phyloP scores from a whole-genome alignment of 2,113 vertebrate genomes.

The Boleophthalmus pectinirostris region DNA sequence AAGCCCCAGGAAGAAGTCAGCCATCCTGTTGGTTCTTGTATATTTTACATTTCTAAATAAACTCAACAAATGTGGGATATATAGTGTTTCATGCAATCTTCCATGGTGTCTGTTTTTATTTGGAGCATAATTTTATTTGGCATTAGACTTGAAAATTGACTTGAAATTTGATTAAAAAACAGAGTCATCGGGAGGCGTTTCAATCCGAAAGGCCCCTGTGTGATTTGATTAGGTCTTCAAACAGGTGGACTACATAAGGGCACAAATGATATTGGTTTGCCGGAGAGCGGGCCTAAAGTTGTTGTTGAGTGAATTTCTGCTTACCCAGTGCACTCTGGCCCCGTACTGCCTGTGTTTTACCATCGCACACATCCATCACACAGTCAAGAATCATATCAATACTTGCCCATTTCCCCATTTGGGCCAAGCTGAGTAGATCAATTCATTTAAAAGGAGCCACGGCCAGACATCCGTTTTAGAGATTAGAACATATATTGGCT shows the following conservation, averaged over 20 bases:
- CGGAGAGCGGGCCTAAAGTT: conserved; percentile 35
- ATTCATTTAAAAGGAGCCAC: conserved; percentile 85
- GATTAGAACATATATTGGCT: conserved; percentile 86
- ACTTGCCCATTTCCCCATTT: conserved; percentile 81
- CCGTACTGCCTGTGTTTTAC: conserved; percentile 71
- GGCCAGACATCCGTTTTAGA: conserved; percentile 85
- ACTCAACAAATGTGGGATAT: background rate
- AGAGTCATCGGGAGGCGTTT: conserved; percentile 14
- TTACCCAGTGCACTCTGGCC: conserved; percentile 47
- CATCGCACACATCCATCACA: conserved; percentile 78
- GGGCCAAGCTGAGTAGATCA: conserved; percentile 77
- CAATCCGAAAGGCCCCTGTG: conserved; percentile 15
- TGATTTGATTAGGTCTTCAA: conserved; percentile 26
- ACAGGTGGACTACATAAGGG: conserved; percentile 33
- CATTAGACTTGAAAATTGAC: background rate
- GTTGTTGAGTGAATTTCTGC: conserved; percentile 53
- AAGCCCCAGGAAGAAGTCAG: too few species aligned
- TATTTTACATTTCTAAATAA: background rate
- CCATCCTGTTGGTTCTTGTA: too few species aligned
- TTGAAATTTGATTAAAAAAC: background rate
- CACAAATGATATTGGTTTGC: conserved; percentile 61
- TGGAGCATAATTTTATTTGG: background rate
- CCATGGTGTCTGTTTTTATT: background rate
- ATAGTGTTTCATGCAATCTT: background rate
- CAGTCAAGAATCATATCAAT: conserved; percentile 80